Evolutionary conservation across 2,797 vertebrate species (phyloP).

Genomic region (Peromyscus nudipes): DNA sequence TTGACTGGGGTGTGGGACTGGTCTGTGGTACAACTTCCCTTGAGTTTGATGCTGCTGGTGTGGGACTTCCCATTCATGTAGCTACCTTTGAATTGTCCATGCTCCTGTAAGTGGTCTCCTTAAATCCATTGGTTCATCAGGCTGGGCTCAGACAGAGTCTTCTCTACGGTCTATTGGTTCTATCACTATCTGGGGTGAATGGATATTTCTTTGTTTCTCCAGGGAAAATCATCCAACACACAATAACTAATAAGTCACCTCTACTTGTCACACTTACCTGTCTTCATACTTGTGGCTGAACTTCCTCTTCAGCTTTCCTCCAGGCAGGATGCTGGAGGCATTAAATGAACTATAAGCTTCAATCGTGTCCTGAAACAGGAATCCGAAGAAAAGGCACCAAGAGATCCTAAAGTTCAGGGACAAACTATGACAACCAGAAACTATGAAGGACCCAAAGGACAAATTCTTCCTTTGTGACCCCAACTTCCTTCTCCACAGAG

Average conservation of each 20-base stretch:
- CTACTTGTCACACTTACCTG: neutral
- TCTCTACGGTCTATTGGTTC: neutral
- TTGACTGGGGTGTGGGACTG: neutral
- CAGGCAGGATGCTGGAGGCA: neutral
- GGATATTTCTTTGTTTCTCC: neutral
- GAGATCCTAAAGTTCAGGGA: neutral
- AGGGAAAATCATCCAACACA: neutral
- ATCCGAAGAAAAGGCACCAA: neutral
- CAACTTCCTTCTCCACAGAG: neutral
- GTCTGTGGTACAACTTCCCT: neutral
- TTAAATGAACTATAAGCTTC: no score
- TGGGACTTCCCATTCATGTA: neutral
- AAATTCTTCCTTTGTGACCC: neutral
- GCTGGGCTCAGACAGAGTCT: neutral
- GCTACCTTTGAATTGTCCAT: neutral
- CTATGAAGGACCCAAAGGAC: neutral
- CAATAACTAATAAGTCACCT: neutral
- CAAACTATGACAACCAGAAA: conserved; percentile 4
- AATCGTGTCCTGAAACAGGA: conserved; percentile 13
- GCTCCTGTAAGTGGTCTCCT: neutral
- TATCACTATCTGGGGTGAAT: neutral
- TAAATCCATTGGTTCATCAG: neutral
- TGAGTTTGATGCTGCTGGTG: neutral
- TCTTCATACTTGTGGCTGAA: neutral
- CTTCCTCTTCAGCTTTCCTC: neutral